These are phyloP conservation scores for Catharus minimus DNA, from an alignment of 2,113 vertebrate species.

Conservation along the genomic window DNA sequence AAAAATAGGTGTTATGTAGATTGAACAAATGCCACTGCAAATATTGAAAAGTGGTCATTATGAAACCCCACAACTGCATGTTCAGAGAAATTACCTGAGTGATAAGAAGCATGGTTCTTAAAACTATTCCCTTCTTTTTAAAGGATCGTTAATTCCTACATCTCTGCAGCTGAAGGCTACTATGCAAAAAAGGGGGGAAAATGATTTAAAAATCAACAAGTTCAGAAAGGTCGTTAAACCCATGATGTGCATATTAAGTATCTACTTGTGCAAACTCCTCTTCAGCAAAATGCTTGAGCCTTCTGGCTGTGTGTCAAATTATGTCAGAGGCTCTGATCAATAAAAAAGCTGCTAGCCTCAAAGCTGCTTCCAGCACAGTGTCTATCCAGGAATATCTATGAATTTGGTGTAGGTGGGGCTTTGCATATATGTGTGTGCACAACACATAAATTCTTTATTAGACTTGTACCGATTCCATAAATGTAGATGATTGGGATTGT, in stretches of 20 bases:
- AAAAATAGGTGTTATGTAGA: background rate
- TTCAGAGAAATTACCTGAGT: background rate
- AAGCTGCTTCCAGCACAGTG: background rate
- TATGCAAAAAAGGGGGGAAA: background rate
- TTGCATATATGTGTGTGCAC: background rate
- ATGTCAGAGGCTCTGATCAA: background rate
- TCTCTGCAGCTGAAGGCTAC: background rate
- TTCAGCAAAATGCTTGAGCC: background rate
- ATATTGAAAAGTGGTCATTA: background rate
- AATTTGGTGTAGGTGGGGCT: background rate
- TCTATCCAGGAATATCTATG: background rate
- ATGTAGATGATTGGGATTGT: background rate
- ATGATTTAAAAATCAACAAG: background rate
- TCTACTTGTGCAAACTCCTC: background rate
- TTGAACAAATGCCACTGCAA: accelerated
- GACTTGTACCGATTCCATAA: background rate
- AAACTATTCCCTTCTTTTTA: background rate
- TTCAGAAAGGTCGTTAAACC: background rate
- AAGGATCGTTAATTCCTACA: background rate
- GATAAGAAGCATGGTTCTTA: background rate
- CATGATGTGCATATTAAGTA: background rate
- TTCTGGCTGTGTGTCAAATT: background rate
- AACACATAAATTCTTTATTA: background rate
- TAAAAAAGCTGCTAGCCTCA: background rate
- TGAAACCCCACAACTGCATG: background rate